phyloP scores from a whole-genome alignment of 1,140 invertebrate species.

The Magallana gigas region DNA sequence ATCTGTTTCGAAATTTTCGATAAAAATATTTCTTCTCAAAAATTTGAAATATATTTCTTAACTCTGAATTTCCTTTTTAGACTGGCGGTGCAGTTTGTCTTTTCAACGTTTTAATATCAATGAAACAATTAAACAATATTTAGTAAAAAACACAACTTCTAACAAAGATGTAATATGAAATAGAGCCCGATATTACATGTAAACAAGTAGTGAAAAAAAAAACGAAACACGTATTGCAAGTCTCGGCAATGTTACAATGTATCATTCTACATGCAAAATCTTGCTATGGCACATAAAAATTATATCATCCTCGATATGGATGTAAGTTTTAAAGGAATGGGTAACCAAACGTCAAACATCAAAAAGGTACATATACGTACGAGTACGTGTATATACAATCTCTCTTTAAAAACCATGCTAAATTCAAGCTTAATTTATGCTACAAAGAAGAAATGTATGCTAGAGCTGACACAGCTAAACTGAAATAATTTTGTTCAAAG shows the following conservation, averaged over 20 bases:
- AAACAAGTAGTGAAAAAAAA: neutral
- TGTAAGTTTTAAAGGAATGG: conserved; percentile 11
- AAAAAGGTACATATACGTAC: neutral
- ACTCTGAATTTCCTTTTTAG: conserved; percentile 17
- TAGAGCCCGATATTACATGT: conserved; percentile 23
- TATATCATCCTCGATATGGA: conserved; percentile 9
- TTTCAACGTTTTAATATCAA: conserved; percentile 13
- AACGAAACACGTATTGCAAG: conserved; percentile 2
- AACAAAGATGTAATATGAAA: conserved; percentile 11
- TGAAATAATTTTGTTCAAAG: conserved; percentile 13
- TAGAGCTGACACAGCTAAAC: conserved; percentile 6
- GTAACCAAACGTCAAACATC: conserved; percentile 12
- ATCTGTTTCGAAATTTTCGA: neutral
- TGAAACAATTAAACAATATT: neutral
- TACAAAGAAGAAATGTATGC: neutral
- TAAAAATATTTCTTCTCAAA: neutral
- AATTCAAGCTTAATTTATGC: neutral
- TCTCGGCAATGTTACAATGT: conserved; percentile 26
- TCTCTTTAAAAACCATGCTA: conserved; percentile 7
- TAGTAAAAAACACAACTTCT: neutral
- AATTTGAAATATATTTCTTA: neutral
- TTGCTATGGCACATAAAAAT: conserved; percentile 13
- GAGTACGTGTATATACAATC: conserved; percentile 17
- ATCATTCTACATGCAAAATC: conserved; percentile 24
- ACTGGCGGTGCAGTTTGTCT: conserved; percentile 27